Evolutionary conservation across 2,797 vertebrate species (phyloP).

Genomic region (Taenioides sp.): DNA sequence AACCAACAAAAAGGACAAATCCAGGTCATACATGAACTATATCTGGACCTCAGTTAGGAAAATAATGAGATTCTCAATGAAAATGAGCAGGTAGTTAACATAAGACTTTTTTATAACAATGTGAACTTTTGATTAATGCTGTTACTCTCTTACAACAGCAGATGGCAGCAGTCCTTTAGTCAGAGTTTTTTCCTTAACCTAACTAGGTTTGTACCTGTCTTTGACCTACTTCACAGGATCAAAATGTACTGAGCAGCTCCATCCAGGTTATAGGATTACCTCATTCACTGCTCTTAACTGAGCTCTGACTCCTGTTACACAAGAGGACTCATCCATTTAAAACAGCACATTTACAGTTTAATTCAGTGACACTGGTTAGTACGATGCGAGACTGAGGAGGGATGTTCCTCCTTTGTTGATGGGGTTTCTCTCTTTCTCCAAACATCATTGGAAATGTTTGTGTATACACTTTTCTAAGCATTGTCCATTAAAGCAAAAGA

Average conservation of each 20-base stretch:
- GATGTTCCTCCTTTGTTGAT: background rate
- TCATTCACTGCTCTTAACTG: background rate
- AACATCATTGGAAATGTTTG: background rate
- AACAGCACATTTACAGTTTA: background rate
- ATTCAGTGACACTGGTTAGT: background rate
- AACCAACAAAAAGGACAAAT: too few species aligned
- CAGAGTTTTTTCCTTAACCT: constrained; percentile 23
- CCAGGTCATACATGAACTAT: background rate
- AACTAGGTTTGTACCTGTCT: constrained; percentile 23
- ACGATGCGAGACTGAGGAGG: constrained; percentile 13
- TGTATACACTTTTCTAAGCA: background rate
- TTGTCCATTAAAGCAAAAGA: background rate
- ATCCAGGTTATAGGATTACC: constrained; percentile 25
- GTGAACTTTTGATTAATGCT: background rate
- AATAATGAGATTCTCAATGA: too few species aligned
- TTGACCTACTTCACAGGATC: constrained; percentile 44
- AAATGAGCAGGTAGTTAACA: too few species aligned
- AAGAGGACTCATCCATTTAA: background rate
- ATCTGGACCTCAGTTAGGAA: too few species aligned
- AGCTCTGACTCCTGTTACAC: background rate
- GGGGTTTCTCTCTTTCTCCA: background rate
- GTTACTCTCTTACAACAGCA: constrained; percentile 29
- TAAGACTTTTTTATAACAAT: background rate
- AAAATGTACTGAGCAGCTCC: constrained; percentile 27
- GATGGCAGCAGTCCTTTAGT: constrained; percentile 54